Percentiles rank a stretch among this genome's conserved stretches.
Conservation (phyloP, 64 coral and sea anemone genomes). For the Porites australiensis region DNA sequence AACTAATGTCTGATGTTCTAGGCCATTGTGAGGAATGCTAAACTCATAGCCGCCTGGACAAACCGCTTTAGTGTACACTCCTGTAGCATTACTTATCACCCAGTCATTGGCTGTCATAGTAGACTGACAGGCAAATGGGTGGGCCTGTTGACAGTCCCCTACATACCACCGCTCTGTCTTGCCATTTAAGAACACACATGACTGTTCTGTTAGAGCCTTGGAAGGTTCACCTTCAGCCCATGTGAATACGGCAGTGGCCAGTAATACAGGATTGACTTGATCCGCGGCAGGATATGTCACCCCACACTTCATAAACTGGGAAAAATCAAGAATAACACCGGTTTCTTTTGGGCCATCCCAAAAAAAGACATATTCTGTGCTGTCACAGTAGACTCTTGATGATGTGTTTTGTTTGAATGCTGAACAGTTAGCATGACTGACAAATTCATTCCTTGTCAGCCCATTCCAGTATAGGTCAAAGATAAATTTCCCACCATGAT, state of each 20-base stretch:
- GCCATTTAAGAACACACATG: constrained; percentile 66
- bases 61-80: constrained; percentile 47
- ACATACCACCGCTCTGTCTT: constrained; percentile 79
- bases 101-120: not conserved
- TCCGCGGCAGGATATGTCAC: constrained; percentile 82
- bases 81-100: constrained; percentile 36
- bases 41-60: constrained; percentile 84
- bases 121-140: constrained; percentile 77
- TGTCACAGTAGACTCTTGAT: constrained; percentile 81
- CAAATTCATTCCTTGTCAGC: constrained; percentile 63
- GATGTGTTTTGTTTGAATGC: constrained; percentile 39
- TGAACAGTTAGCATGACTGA: constrained; percentile 53
- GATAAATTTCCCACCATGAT: constrained; percentile 80
- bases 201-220: constrained; percentile 34
- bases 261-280: constrained; percentile 83
- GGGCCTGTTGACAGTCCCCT: constrained; percentile 41
- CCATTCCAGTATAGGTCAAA: constrained; percentile 74
- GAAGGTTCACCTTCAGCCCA: constrained; percentile 82
- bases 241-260: constrained; percentile 82
- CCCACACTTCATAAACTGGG: constrained; percentile 82
- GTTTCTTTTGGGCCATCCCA: constrained; percentile 90
- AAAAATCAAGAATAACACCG: constrained; percentile 74
- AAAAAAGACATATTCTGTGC: constrained; percentile 86
- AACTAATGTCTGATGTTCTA: constrained; percentile 63
- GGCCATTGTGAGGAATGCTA: constrained; percentile 77